phyloP scores from a whole-genome alignment of 2,113 vertebrate species.

The Phrynocephalus versicolor region DNA sequence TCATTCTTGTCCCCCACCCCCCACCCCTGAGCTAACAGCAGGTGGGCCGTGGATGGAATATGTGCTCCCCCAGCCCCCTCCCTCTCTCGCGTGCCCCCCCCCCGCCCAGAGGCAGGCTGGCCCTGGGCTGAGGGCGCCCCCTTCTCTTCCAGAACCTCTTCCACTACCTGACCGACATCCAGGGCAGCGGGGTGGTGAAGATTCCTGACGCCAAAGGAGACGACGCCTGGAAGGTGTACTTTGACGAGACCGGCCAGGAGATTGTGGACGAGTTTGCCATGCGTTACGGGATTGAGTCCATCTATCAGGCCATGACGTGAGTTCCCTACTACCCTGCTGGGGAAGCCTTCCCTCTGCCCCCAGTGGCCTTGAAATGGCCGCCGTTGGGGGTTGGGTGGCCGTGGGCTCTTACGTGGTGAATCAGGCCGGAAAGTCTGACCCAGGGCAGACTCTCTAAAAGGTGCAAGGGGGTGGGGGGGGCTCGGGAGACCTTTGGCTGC shows the following conservation, averaged over 20 bases:
- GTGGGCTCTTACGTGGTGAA: accelerated
- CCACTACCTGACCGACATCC: conserved; percentile 92
- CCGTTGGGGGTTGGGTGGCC: neutral
- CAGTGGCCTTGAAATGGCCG: too few relatives aligned
- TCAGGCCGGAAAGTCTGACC: neutral
- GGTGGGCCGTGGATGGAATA: too few relatives aligned
- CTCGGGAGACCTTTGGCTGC: neutral
- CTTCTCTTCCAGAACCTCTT: conserved; percentile 88
- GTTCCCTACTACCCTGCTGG: conserved; percentile 54
- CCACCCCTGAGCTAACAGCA: too few relatives aligned
- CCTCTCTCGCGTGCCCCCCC: neutral
- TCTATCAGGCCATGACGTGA: conserved; percentile 99
- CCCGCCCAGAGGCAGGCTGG: neutral
- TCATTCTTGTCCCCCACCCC: too few relatives aligned
- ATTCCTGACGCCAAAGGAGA: conserved; percentile 94
- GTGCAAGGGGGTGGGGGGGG: neutral
- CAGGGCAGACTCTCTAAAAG: neutral
- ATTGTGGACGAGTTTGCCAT: conserved; percentile 98
- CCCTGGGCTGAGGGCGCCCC: neutral
- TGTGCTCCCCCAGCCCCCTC: too few relatives aligned
- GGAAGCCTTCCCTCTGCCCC: neutral
- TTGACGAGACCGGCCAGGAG: conserved; percentile 94
- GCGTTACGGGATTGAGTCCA: conserved; percentile 97
- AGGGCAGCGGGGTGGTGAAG: conserved; percentile 87
- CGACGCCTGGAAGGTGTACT: conserved; percentile 97